Percentiles rank a stretch among this genome's conserved stretches.
These are phyloP conservation scores for Ditylenchus weischeri DNA, from an alignment of 2,888 invertebrate species.

Conservation along the genomic window DNA sequence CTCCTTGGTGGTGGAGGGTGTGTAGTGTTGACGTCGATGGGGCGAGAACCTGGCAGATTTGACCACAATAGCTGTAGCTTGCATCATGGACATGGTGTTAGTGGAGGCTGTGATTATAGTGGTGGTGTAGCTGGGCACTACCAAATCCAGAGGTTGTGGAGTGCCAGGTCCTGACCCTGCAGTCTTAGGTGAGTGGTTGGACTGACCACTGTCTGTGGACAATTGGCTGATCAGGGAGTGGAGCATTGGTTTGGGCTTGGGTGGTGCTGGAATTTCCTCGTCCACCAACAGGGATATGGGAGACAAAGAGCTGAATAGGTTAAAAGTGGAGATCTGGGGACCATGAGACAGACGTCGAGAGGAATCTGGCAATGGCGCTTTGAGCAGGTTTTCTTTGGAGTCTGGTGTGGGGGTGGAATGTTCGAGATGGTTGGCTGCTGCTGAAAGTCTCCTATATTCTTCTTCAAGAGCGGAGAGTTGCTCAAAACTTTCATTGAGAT, in stretches of 20 bases:
- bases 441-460: slow-evolving; percentile 1
- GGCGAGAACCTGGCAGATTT: slow-evolving; percentile 19
- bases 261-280: neutral
- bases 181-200: neutral
- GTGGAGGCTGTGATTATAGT: slow-evolving; percentile 15
- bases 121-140: slow-evolving; percentile 14
- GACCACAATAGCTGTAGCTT: slow-evolving; percentile 18
- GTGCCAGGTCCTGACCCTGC: neutral
- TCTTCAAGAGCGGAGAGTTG: slow-evolving; percentile 11
- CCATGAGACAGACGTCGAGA: neutral
- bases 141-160: neutral
- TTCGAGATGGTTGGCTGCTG: neutral
- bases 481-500: slow-evolving; percentile 8
- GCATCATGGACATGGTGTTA: slow-evolving; percentile 12
- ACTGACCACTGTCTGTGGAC: neutral
- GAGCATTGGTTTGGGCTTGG: neutral
- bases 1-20: neutral
- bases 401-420: neutral
- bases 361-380: neutral
- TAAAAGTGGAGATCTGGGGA: slow-evolving; percentile 2
- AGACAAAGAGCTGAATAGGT: slow-evolving; percentile 1
- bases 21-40: slow-evolving; percentile 8
- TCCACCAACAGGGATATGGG: slow-evolving; percentile 3
- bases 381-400: neutral
- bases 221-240: neutral